phyloP scores from a whole-genome alignment of 2,113 vertebrate species.

The Salvelinus fontinalis region DNA sequence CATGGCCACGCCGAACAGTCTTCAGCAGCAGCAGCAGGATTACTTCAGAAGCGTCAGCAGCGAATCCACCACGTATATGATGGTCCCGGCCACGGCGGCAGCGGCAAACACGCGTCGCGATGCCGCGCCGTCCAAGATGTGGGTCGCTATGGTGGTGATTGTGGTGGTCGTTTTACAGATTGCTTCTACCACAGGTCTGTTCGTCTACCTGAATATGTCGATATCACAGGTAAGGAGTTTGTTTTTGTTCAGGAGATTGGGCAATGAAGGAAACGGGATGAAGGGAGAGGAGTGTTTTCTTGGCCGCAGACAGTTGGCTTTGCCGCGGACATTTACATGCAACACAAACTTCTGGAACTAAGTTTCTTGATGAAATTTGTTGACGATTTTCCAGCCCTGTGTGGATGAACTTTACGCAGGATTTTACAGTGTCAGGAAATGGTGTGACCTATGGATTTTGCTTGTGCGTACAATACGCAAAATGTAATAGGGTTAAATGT shows the following conservation, averaged over 20 bases:
- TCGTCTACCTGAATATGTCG: constrained; percentile 81
- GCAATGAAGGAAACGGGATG: background rate
- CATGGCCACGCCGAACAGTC: constrained; percentile 76
- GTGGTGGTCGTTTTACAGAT: constrained; percentile 80
- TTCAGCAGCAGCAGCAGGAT: constrained; percentile 72
- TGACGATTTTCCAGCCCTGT: too few relatives aligned
- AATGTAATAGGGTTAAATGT: too few relatives aligned
- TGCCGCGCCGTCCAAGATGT: constrained; percentile 67
- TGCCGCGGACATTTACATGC: too few relatives aligned
- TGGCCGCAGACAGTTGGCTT: too few relatives aligned
- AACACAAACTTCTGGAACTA: too few relatives aligned
- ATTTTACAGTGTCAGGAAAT: too few relatives aligned
- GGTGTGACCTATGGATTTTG: too few relatives aligned
- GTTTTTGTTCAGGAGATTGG: background rate
- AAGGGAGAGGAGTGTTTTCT: background rate
- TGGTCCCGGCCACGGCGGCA: constrained; percentile 67
- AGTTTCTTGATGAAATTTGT: too few relatives aligned
- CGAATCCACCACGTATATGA: constrained; percentile 82
- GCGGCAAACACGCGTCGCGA: background rate
- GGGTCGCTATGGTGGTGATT: constrained; percentile 79
- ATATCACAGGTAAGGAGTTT: constrained; percentile 73
- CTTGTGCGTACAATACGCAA: too few relatives aligned
- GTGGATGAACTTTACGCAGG: too few relatives aligned
- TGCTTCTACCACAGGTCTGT: constrained; percentile 78
- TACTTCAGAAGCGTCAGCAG: constrained; percentile 80